phyloP scores from a whole-genome alignment of 2,113 vertebrate species.

The Bufo bufo region DNA sequence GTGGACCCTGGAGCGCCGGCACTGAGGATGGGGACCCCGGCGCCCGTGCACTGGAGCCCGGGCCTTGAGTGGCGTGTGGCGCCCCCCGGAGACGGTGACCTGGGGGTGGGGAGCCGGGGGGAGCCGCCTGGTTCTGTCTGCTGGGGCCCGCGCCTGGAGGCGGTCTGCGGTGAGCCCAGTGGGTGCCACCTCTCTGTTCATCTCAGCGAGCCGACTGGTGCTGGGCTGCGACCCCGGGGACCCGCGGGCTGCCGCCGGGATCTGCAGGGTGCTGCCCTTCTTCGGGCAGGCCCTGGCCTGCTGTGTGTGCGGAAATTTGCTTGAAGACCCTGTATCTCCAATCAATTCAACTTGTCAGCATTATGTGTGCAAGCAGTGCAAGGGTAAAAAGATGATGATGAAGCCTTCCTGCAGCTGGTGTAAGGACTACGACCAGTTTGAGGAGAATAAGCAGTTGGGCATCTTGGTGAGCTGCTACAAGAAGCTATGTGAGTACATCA shows the following conservation, averaged over 20 bases:
- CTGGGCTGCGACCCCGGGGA: conserved; percentile 92
- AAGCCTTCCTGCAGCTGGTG: conserved; percentile 92
- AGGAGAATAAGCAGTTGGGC: conserved; percentile 92
- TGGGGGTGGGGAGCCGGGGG: conserved; percentile 29
- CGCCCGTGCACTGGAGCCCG: neutral
- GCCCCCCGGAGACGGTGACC: conserved; percentile 29
- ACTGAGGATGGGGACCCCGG: neutral
- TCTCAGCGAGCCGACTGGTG: conserved; percentile 94
- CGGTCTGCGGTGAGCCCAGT: conserved; percentile 92
- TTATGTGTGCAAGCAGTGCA: conserved; percentile 91
- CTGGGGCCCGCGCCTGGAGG: conserved; percentile 74
- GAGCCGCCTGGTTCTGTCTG: no score
- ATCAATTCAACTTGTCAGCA: conserved; percentile 92
- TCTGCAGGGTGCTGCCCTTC: conserved; percentile 91
- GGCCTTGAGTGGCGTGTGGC: neutral
- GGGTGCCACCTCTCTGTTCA: conserved; percentile 92
- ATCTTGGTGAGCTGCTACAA: conserved; percentile 93
- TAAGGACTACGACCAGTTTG: conserved; percentile 93
- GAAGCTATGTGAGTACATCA: conserved; percentile 92
- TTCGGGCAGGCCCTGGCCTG: conserved; percentile 93
- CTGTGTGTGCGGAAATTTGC: conserved; percentile 92
- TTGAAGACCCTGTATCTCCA: conserved; percentile 92
- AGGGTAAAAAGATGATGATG: conserved; percentile 95
- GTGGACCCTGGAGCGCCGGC: conserved; percentile 58
- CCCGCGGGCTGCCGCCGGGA: conserved; percentile 85